Evolutionary conservation across 1,140 invertebrate species (phyloP), one percentile per base, ranked within the genome.

Genomic region (Eubasilissa regina): DNA sequence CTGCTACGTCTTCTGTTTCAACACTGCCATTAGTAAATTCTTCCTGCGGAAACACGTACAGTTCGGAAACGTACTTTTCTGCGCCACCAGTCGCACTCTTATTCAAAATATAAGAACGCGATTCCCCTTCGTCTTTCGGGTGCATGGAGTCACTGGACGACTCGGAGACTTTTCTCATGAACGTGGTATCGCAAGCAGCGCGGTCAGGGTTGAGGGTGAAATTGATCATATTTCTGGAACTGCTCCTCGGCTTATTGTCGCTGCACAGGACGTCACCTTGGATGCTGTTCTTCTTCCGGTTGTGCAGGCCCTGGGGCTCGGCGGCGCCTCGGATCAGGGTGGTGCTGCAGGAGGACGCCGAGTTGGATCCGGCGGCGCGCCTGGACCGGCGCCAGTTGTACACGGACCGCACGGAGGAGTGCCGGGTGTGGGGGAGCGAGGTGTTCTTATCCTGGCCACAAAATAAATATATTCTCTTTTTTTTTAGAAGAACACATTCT

Each of bases 391-490:
- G 64, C 75, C 68, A 75, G 35, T 78, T 76, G 45, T 77, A 77
- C 7, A 21, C 72, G 9, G 80, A 81, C 4, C 80, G 55, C 11
- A 81, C 56, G 6, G 80, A 81, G 0, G 80, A 78, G 51, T 78
- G 53, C 9, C 80, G 53, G n/a, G 80, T 81, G 56, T 81, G 80
- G 43, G 78, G 21, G 11, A 75, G 35, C n/a, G 80, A 81, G 43
- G 78, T 66, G 60, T 43, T 81, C 48, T 81, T 81, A 58, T 81
- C 80, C 80, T 81, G 47, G 13, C 11, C 7, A 51, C 55, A 56
- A 75, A 56, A 17, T 8, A 73, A 73, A 21, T 48, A 7, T 9
- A 51, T 11, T n/a, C n/a, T n/a, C n/a, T n/a, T n/a, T n/a, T n/a
- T n/a, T n/a, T n/a, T n/a, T n/a, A n/a, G n/a, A n/a, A n/a, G n/a